These are phyloP conservation scores for Drosophila oshimai DNA, from an alignment of 1,140 invertebrate genomes.

Conservation along the genomic window DNA sequence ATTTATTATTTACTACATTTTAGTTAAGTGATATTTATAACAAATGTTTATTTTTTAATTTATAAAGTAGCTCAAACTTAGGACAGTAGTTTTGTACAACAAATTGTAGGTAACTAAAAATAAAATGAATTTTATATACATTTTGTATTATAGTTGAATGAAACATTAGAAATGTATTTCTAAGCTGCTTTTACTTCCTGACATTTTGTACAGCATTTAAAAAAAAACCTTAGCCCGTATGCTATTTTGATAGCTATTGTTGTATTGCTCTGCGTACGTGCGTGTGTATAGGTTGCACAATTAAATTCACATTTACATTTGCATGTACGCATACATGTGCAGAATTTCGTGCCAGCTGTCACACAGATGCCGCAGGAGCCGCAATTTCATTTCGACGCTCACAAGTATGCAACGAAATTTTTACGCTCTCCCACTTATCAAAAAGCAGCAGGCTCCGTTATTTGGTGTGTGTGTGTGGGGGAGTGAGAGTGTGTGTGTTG, in stretches of 20 bases:
- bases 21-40: too few relatives aligned
- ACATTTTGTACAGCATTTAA: too few relatives aligned
- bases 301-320: constrained; percentile 68
- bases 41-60: not conserved
- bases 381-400: constrained; percentile 52
- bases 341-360: constrained; percentile 27
- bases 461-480: not conserved
- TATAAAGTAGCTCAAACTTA: too few relatives aligned
- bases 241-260: not conserved
- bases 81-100: too few relatives aligned
- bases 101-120: too few relatives aligned
- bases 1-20: too few relatives aligned
- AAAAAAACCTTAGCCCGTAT: not conserved
- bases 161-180: too few relatives aligned
- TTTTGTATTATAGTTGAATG: too few relatives aligned
- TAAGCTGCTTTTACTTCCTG: too few relatives aligned
- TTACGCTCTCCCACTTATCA: constrained; percentile 58
- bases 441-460: constrained; percentile 39
- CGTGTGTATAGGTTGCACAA: constrained; percentile 37
- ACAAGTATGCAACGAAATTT: constrained; percentile 75
- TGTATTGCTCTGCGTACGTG: not conserved
- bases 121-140: too few relatives aligned
- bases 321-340: not conserved
- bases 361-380: constrained; percentile 30
- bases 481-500: constrained; percentile 13